These are phyloP conservation scores for Mythimna lalbum DNA, from an alignment of 2,888 invertebrate species.

Conservation along the genomic window DNA sequence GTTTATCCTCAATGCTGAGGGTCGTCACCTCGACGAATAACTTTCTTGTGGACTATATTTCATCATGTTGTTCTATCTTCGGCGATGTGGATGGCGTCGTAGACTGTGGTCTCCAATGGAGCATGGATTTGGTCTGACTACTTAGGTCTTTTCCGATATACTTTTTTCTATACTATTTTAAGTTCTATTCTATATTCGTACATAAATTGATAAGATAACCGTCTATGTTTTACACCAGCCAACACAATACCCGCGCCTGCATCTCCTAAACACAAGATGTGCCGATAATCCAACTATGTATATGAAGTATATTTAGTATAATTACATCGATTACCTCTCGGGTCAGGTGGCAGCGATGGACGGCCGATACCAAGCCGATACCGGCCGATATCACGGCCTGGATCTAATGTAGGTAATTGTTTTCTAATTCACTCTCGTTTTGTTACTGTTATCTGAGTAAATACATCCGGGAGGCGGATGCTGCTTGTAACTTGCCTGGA, in stretches of 20 bases:
- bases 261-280: constrained; percentile 71
- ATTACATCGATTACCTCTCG: constrained; percentile 78
- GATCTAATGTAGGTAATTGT: constrained; percentile 61
- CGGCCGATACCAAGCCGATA: constrained; percentile 39
- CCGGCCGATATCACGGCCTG: constrained; percentile 52
- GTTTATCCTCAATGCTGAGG: too few species aligned
- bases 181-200: too few species aligned
- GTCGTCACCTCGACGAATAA: too few species aligned
- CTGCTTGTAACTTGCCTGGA: not conserved
- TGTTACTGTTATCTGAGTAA: constrained; percentile 37
- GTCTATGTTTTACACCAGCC: not conserved
- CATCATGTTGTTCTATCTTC: too few species aligned
- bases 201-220: not conserved
- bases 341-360: constrained; percentile 72
- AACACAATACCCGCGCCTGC: constrained; percentile 68
- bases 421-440: constrained; percentile 59
- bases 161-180: too few species aligned
- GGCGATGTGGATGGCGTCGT: too few species aligned
- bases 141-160: too few species aligned
- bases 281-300: constrained; percentile 65
- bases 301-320: constrained; percentile 81
- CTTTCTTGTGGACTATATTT: too few species aligned
- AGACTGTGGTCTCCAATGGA: too few species aligned
- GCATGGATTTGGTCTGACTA: too few species aligned
- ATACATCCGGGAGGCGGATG: constrained; percentile 50